Evolutionary conservation across 2,888 invertebrate genomes (phyloP).

Genomic region (Eupelmus urozonus): DNA sequence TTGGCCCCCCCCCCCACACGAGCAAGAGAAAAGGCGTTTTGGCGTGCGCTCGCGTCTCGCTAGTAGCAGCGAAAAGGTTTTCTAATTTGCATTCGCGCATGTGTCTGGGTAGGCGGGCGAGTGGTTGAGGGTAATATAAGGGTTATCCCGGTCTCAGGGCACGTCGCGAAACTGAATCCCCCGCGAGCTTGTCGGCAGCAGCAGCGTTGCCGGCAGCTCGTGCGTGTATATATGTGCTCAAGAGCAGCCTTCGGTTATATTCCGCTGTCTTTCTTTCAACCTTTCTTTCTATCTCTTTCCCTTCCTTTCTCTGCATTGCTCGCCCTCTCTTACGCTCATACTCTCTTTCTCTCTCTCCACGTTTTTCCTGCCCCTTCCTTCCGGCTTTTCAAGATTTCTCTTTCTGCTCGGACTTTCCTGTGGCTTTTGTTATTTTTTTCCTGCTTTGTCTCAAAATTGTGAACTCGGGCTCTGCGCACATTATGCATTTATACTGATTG

Average conservation of each 20-base stretch:
- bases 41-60: constrained; percentile 10
- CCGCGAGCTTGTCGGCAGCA: constrained; percentile 46
- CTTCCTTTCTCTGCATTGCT: background rate
- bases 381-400: background rate
- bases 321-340: background rate
- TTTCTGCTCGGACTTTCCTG: background rate
- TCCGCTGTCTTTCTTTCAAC: constrained; percentile 32
- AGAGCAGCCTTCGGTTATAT: constrained; percentile 57
- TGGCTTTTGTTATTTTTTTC: constrained; percentile 27
- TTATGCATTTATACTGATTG: too few relatives aligned
- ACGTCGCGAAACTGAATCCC: constrained; percentile 69
- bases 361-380: background rate
- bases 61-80: constrained; percentile 44
- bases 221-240: constrained; percentile 46
- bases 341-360: too few relatives aligned
- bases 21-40: background rate
- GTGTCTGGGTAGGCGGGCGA: constrained; percentile 48
- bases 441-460: background rate
- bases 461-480: background rate
- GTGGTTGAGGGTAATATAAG: constrained; percentile 66
- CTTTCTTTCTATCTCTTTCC: constrained; percentile 20
- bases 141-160: constrained; percentile 69
- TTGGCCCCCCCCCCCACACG: constrained; percentile 5
- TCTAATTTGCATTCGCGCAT: constrained; percentile 70
- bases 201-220: constrained; percentile 64